Evolutionary conservation across 2,888 invertebrate genomes (phyloP).

Genomic region (Drosophila affinis): DNA sequence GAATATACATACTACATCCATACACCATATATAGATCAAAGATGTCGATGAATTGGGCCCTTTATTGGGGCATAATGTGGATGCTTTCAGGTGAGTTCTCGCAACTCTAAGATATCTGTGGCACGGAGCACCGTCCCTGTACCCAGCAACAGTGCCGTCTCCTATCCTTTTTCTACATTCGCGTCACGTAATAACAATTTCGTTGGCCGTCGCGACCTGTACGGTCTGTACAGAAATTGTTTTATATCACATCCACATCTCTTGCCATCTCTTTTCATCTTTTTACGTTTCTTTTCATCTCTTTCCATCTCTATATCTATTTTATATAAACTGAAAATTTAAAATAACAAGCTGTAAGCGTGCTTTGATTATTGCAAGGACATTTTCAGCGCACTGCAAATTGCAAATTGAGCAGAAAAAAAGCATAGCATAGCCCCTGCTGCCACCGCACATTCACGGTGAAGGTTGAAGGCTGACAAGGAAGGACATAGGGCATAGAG

Average conservation of each 20-base stretch:
- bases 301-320: constrained; percentile 16
- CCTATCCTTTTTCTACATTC: constrained; percentile 37
- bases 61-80: constrained; percentile 42
- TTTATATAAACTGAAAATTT: constrained; percentile 59
- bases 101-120: neutral
- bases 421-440: neutral
- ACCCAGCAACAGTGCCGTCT: no score
- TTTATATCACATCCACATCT: constrained; percentile 48
- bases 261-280: neutral
- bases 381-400: constrained; percentile 51
- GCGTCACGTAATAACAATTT: constrained; percentile 67
- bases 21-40: constrained; percentile 12
- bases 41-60: constrained; percentile 58
- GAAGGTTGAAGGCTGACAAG: constrained; percentile 1
- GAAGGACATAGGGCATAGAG: neutral
- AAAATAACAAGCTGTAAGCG: constrained; percentile 64
- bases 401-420: constrained; percentile 60
- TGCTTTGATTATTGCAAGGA: constrained; percentile 53
- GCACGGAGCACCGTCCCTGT: no score
- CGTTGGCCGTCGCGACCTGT: constrained; percentile 33
- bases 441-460: no score
- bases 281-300: no score
- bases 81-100: constrained; percentile 55
- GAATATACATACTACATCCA: neutral
- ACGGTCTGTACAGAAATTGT: constrained; percentile 45